Conservation (phyloP, 2,113 vertebrate genomes). For the Synchiropus splendidus region DNA sequence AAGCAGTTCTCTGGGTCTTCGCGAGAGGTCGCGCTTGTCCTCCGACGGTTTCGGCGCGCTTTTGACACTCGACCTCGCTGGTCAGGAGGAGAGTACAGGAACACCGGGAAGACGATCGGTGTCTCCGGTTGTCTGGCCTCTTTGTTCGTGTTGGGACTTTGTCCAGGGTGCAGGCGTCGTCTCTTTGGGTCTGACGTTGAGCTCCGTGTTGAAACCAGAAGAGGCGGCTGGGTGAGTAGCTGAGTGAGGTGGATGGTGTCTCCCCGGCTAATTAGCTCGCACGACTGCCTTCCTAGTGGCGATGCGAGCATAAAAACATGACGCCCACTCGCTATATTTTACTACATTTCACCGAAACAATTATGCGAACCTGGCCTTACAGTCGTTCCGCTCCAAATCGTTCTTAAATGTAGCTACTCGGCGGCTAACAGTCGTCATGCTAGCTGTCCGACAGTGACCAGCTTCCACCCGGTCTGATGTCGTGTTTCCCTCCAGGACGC, state of each 20-base stretch:
- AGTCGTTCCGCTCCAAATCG: background rate
- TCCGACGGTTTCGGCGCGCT: constrained; percentile 47
- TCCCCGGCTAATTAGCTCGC: constrained; percentile 39
- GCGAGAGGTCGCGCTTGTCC: constrained; percentile 34
- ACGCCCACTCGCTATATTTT: background rate
- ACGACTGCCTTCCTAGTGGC: background rate
- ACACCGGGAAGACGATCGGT: constrained; percentile 11
- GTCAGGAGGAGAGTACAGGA: constrained; percentile 28
- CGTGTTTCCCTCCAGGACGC: constrained; percentile 4
- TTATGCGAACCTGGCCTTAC: background rate
- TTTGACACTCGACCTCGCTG: constrained; percentile 31
- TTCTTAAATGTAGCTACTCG: background rate
- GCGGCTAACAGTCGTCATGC: constrained; percentile 21
- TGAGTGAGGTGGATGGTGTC: constrained; percentile 8
- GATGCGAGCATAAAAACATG: background rate
- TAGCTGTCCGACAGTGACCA: constrained; percentile 19
- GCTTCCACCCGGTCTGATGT: constrained; percentile 8
- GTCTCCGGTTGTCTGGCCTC: background rate
- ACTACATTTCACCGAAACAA: background rate
- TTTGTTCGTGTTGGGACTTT: background rate
- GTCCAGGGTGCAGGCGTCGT: background rate
- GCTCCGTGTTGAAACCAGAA: constrained; percentile 3
- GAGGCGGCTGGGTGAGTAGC: constrained; percentile 23
- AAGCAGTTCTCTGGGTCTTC: constrained; percentile 14
- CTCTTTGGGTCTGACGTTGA: background rate